These are phyloP conservation scores for Phyllotreta cruciferae DNA, from an alignment of 2,888 invertebrate genomes.

Conservation along the genomic window DNA sequence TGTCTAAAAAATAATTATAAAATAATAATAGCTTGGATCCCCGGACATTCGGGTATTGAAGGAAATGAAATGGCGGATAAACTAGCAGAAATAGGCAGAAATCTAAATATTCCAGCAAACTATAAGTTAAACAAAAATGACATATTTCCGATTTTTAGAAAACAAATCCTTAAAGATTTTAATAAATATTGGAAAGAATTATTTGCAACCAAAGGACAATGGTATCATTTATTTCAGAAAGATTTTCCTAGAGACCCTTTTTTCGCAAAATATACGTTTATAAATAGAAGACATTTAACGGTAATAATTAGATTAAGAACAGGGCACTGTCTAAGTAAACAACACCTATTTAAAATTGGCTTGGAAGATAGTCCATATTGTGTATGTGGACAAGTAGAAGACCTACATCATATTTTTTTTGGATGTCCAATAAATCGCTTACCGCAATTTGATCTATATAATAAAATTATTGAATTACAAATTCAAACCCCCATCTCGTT, in stretches of 20 bases:
- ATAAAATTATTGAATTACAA: no score
- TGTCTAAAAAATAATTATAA: neutral
- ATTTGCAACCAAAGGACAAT: neutral
- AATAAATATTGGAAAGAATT: conserved; percentile 4
- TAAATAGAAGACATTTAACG: neutral
- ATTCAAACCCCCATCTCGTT: no score
- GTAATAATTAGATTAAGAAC: neutral
- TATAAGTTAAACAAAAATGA: neutral
- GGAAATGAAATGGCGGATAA: conserved; percentile 18
- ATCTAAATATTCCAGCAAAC: conserved; percentile 4
- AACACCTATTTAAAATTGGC: neutral
- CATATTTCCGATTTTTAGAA: neutral
- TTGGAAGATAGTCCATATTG: no score
- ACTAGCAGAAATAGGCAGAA: conserved; percentile 18
- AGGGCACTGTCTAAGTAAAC: neutral
- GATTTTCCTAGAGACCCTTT: neutral
- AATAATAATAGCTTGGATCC: conserved; percentile 14
- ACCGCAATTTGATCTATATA: no score
- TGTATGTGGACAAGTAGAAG: no score
- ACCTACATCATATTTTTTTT: no score
- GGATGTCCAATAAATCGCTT: no score
- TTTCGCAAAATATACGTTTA: neutral
- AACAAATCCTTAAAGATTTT: neutral
- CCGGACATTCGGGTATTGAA: conserved; percentile 15
- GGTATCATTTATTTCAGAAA: neutral